phyloP scores from a whole-genome alignment of 2,888 invertebrate genomes.

The Lithophane semibrunnea region DNA sequence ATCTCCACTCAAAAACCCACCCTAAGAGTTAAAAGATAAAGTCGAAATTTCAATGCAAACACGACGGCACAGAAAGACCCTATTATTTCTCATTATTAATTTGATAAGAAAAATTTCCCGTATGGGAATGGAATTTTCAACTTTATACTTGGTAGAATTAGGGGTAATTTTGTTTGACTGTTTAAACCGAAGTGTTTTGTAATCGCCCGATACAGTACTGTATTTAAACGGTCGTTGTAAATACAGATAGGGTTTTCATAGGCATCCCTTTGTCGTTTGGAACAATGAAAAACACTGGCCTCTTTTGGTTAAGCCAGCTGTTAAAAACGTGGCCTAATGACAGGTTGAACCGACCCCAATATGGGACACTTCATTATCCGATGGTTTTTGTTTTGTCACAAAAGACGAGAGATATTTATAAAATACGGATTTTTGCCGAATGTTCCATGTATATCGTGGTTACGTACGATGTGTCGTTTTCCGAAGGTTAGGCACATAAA shows the following conservation, averaged over 20 bases:
- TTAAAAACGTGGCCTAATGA: slow-evolving; percentile 61
- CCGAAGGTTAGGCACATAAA: slow-evolving; percentile 14
- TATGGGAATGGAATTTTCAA: slow-evolving; percentile 70
- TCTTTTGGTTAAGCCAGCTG: slow-evolving; percentile 64
- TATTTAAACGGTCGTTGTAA: slow-evolving; percentile 73
- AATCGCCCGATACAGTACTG: slow-evolving; percentile 65
- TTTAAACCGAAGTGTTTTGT: slow-evolving; percentile 47
- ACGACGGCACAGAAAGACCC: slow-evolving; percentile 66
- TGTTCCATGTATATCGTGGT: slow-evolving; percentile 7
- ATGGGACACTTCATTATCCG: slow-evolving; percentile 59
- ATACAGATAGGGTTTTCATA: slow-evolving; percentile 71
- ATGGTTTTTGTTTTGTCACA: slow-evolving; percentile 53
- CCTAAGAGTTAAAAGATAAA: slow-evolving; percentile 69
- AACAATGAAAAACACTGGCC: slow-evolving; percentile 70
- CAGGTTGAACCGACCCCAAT: slow-evolving; percentile 58
- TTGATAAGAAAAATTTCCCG: slow-evolving; percentile 85
- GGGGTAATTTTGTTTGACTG: slow-evolving; percentile 58
- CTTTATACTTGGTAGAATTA: slow-evolving; percentile 67
- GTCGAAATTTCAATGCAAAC: slow-evolving; percentile 63
- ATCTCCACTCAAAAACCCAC: slow-evolving; percentile 72
- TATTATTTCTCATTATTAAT: slow-evolving; percentile 88
- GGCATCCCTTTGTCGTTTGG: slow-evolving; percentile 65
- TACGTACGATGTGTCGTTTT: slow-evolving; percentile 29
- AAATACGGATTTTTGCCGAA: slow-evolving; percentile 25
- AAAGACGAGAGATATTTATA: slow-evolving; percentile 19